These are phyloP conservation scores for Willisornis vidua DNA, from an alignment of 2,113 vertebrate species.

Conservation along the genomic window DNA sequence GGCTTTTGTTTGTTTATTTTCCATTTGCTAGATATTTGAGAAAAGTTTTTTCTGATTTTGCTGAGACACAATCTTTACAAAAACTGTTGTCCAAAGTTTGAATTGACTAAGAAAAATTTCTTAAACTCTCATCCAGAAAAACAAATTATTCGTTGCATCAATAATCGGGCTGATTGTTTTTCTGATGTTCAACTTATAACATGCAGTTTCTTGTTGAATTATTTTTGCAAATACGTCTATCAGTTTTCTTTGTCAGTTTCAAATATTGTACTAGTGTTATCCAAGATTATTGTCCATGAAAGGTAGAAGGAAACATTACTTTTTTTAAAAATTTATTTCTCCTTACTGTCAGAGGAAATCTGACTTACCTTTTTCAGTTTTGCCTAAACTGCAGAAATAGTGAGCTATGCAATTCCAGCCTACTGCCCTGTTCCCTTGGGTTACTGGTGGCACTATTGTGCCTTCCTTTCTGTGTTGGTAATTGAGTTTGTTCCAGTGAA, in stretches of 20 bases:
- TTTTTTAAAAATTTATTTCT: background rate
- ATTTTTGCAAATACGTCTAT: background rate
- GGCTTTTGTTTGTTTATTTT: background rate
- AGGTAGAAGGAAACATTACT: background rate
- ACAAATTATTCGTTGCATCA: background rate
- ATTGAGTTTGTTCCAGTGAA: background rate
- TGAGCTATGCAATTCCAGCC: background rate
- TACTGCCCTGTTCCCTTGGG: background rate
- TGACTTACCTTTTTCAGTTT: background rate
- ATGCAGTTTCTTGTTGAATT: background rate
- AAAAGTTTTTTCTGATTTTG: background rate
- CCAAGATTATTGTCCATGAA: background rate
- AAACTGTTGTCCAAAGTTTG: background rate
- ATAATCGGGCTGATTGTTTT: background rate
- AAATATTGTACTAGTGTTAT: background rate
- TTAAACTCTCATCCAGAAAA: background rate
- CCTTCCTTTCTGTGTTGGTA: background rate
- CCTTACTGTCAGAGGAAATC: background rate
- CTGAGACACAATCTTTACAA: background rate
- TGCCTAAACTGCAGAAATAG: background rate
- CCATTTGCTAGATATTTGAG: background rate
- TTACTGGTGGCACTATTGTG: background rate
- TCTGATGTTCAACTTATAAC: background rate
- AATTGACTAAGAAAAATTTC: background rate
- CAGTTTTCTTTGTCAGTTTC: background rate